These are phyloP conservation scores for Heloderma charlesbogerti DNA, from an alignment of 2,113 vertebrate genomes.

Conservation along the genomic window DNA sequence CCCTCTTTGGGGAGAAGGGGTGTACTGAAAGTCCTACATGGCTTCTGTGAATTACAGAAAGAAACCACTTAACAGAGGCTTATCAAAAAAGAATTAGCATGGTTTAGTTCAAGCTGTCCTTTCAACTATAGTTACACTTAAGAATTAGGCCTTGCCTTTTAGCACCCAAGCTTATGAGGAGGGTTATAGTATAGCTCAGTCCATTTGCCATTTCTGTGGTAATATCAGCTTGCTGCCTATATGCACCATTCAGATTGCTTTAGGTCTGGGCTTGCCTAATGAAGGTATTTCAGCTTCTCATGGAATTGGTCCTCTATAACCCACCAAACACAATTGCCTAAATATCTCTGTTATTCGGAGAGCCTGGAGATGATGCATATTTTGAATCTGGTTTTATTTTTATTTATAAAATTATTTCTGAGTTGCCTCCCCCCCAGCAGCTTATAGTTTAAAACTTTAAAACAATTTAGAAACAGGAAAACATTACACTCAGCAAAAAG, in stretches of 20 bases:
- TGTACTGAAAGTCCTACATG: neutral
- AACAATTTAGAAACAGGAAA: too few species aligned
- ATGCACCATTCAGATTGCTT: neutral
- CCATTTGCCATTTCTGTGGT: neutral
- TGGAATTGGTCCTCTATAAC: neutral
- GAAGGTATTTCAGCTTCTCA: neutral
- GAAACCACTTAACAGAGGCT: neutral
- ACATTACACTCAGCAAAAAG: too few species aligned
- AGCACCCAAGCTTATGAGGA: neutral
- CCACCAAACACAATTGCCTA: neutral
- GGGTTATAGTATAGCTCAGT: neutral
- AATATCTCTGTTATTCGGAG: neutral
- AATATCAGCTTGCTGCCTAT: neutral
- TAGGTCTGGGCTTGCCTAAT: neutral
- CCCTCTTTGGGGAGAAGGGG: neutral
- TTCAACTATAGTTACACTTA: neutral
- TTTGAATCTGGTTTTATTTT: neutral
- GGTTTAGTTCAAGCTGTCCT: neutral
- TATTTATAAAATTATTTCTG: too few species aligned
- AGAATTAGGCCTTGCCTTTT: neutral
- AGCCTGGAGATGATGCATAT: neutral
- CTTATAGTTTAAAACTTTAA: too few species aligned
- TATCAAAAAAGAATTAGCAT: neutral
- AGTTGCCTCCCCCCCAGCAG: too few species aligned
- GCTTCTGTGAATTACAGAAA: neutral